Evolutionary conservation across 2,888 invertebrate species (phyloP), one percentile per base, ranked within the genome.

Genomic region (Smittia sp.): DNA sequence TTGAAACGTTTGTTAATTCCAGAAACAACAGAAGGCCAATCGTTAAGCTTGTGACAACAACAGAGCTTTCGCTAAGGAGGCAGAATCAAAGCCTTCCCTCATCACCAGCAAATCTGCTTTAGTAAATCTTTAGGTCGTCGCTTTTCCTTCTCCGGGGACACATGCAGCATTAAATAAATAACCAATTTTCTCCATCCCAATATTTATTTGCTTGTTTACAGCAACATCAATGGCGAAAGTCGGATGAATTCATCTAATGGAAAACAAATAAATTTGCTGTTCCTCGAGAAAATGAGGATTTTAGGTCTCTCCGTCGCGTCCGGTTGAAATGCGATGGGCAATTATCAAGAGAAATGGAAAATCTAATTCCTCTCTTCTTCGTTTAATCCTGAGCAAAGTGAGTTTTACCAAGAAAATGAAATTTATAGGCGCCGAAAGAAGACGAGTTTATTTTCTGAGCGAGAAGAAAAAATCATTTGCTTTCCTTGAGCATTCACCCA

Each of bases 241-340:
- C 46, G 15, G 46, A 46, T 46, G 15, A 65, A 32, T 65, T 22
- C 18, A 65, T 68, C 39, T 68, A 68, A 68, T 68, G 68, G 46
- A 68, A 68, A 68, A 68, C 68, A 68, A 68, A 68, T 68, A 68
- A 68, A 68, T 68, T 68, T 68, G 11, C 15, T 38, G 15, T 39
- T 18, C 38, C 7, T 46, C 11, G 15, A n/a, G 46, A 15, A 46
- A 46, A 46, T 46, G 15, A 46, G 46, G n/a, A 13, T 46, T 46
- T 15, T 46, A 38, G 38, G 38, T 6, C 11, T 9, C 9, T 32
- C 9, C 9, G 32, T 3, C 4, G 32, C 32, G 3, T 15, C 11
- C 46, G 46, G 46, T 46, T 46, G 11, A 46, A 13, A 46, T 46
- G 46, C n/a, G 11, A 46, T 46, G 11, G 46, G 46, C 46, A 46